These are phyloP conservation scores for Paralichthys olivaceus DNA, from an alignment of 2,113 vertebrate genomes.

Conservation along the genomic window DNA sequence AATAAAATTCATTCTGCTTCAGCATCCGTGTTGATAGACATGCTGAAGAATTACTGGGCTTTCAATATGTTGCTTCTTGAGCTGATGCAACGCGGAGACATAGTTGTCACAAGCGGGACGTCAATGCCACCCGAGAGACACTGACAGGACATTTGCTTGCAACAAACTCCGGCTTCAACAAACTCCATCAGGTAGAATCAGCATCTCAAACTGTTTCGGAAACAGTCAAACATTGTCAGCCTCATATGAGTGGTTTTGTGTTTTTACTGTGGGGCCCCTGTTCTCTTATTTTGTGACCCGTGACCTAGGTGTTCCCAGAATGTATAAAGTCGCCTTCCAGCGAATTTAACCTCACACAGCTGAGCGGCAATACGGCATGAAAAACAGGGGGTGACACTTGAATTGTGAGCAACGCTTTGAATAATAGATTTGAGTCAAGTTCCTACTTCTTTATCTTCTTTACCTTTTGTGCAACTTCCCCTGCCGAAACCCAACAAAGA, in stretches of 20 bases:
- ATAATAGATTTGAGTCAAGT: constrained; percentile 14
- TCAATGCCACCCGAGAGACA: not conserved
- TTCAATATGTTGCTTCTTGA: not conserved
- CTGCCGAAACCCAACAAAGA: too few relatives aligned
- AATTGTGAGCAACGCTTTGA: not conserved
- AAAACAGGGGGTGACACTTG: not conserved
- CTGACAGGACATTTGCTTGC: not conserved
- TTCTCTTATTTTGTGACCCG: not conserved
- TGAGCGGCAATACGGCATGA: not conserved
- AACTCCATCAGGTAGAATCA: constrained; percentile 4
- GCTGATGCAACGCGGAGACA: not conserved
- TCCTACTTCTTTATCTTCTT: not conserved
- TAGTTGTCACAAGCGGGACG: not conserved
- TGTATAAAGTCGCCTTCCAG: not conserved
- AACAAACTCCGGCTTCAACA: not conserved
- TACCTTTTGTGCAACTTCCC: not conserved
- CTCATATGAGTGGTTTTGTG: not conserved
- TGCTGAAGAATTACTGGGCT: not conserved
- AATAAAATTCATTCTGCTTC: constrained; percentile 6
- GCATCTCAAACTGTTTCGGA: not conserved
- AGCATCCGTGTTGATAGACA: constrained; percentile 3
- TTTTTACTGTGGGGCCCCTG: not conserved
- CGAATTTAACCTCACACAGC: not conserved
- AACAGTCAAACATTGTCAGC: not conserved
- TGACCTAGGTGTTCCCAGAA: too few relatives aligned